Percentiles rank a stretch among this genome's conserved stretches.
Conservation (phyloP, 1,140 invertebrate species). For the Holotrichia oblita region DNA sequence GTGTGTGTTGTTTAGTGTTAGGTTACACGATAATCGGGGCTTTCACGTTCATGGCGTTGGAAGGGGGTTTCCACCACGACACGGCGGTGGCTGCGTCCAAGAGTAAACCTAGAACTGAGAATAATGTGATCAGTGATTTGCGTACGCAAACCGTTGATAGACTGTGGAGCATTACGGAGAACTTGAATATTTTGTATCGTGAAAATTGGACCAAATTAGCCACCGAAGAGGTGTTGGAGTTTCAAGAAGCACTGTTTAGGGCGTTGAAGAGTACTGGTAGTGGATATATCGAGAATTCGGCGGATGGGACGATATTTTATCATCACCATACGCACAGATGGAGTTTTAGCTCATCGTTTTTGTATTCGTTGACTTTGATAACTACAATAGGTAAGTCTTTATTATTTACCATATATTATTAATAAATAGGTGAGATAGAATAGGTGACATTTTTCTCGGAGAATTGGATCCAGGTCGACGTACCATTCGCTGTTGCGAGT, state of each 20-base stretch:
- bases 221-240: slow-evolving; percentile 84
- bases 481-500: no score
- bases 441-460: no score
- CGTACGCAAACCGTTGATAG: slow-evolving; percentile 75
- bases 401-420: no score
- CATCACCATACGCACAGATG: slow-evolving; percentile 75
- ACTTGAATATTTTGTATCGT: slow-evolving; percentile 92
- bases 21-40: slow-evolving; percentile 91
- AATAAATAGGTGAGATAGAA: no score
- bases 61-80: slow-evolving; percentile 67
- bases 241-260: slow-evolving; percentile 72
- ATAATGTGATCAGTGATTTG: slow-evolving; percentile 57
- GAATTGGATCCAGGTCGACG: no score
- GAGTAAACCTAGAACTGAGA: slow-evolving; percentile 63
- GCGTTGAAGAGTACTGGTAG: slow-evolving; percentile 56
- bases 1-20: slow-evolving; percentile 85
- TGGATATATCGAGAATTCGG: slow-evolving; percentile 48
- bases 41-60: slow-evolving; percentile 89
- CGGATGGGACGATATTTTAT: slow-evolving; percentile 53
- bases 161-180: slow-evolving; percentile 93
- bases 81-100: slow-evolving; percentile 66
- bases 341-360: slow-evolving; percentile 90
- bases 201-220: slow-evolving; percentile 93
- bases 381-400: slow-evolving; percentile 90
- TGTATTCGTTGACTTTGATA: slow-evolving; percentile 96